Evolutionary conservation across 2,113 vertebrate species (phyloP).

Genomic region (Rhizomys pruinosus): DNA sequence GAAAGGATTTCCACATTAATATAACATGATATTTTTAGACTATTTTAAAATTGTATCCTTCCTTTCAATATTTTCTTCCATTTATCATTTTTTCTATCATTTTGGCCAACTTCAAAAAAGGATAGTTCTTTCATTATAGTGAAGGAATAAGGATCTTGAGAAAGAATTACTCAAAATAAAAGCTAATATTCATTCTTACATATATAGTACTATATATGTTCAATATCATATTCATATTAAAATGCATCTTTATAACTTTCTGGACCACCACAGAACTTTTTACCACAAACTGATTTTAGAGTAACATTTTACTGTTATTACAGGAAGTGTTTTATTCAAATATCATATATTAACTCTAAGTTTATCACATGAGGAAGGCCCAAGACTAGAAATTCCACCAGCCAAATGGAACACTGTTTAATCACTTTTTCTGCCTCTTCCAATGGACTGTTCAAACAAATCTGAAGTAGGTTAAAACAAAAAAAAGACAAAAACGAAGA

Average conservation of each 20-base stretch:
- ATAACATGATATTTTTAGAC: background rate
- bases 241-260: constrained; percentile 4
- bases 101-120: constrained; percentile 1
- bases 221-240: constrained; percentile 4
- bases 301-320: constrained; percentile 37
- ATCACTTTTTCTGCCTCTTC: background rate
- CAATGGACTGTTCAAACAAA: background rate
- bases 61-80: background rate
- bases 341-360: background rate
- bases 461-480: background rate
- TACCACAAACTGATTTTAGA: constrained; percentile 27
- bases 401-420: background rate
- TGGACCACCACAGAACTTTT: background rate
- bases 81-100: constrained; percentile 6
- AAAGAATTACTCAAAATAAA: background rate
- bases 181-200: background rate
- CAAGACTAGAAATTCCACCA: background rate
- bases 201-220: constrained; percentile 5
- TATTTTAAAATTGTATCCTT: constrained; percentile 7
- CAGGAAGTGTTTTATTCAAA: background rate
- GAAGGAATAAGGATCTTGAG: constrained; percentile 22
- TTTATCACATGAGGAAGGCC: background rate
- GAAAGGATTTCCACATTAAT: background rate
- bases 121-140: constrained; percentile 12
- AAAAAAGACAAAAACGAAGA: background rate